phyloP scores from a whole-genome alignment of 2,797 vertebrate species.

The Chrysocyon brachyurus region DNA sequence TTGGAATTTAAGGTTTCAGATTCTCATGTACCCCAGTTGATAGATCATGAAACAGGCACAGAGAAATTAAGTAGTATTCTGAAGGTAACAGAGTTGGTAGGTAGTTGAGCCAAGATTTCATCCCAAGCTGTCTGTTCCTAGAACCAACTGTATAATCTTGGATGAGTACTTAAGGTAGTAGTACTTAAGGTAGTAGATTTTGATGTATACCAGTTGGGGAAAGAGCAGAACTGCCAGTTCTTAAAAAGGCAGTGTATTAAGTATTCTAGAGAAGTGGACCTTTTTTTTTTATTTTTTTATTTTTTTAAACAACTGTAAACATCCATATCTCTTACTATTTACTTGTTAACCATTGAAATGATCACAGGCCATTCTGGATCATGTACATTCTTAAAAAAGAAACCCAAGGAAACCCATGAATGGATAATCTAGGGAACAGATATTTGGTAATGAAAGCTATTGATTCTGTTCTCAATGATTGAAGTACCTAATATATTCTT shows the following conservation, averaged over 20 bases:
- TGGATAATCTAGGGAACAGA: background rate
- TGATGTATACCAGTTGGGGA: background rate
- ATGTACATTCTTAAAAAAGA: slow-evolving; percentile 1
- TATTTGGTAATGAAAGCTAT: slow-evolving; percentile 10
- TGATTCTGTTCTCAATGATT: background rate
- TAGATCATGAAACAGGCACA: background rate
- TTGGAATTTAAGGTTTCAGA: slow-evolving; percentile 47
- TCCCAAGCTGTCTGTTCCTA: background rate
- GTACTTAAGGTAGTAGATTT: background rate
- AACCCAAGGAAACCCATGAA: background rate
- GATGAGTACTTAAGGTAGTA: background rate
- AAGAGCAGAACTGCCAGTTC: background rate
- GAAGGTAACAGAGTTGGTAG: background rate
- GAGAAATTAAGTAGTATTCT: slow-evolving; percentile 31
- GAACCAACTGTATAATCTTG: background rate
- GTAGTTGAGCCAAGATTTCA: background rate
- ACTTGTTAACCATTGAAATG: slow-evolving; percentile 33
- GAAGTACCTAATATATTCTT: background rate
- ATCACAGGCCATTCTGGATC: background rate
- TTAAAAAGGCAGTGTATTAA: background rate
- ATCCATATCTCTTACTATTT: background rate
- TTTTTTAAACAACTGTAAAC: background rate
- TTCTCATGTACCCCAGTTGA: background rate
- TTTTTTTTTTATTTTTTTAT: background rate
- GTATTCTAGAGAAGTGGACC: background rate